Evolutionary conservation across 35 echinoderm and acorn worm genomes (phyloP).

Genomic region (Anneissia japonica): DNA sequence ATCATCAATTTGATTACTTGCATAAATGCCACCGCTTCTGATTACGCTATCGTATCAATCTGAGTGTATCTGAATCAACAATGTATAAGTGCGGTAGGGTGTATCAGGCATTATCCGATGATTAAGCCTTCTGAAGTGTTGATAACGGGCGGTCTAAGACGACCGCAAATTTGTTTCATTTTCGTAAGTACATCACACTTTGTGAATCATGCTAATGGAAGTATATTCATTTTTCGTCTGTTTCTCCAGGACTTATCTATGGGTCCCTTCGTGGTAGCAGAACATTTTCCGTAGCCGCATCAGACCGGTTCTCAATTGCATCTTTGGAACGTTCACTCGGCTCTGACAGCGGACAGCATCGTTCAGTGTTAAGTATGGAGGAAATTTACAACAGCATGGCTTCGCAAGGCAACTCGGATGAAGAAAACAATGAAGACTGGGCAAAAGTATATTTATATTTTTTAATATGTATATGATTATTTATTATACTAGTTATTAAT

Average conservation of each 20-base stretch:
- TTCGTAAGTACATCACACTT: background rate
- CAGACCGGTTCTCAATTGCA: background rate
- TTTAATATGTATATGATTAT: too few relatives aligned
- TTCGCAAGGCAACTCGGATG: background rate
- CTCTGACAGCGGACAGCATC: background rate
- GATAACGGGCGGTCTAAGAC: too few relatives aligned
- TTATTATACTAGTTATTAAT: too few relatives aligned
- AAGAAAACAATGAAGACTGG: background rate
- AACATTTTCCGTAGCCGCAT: background rate
- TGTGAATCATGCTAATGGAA: background rate
- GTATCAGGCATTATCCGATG: too few relatives aligned
- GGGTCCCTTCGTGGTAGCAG: background rate
- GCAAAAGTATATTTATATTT: background rate
- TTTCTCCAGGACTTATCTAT: background rate
- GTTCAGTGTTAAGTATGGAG: background rate
- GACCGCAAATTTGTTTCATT: background rate
- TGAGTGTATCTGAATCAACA: too few relatives aligned
- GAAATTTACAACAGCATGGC: background rate
- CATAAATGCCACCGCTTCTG: too few relatives aligned
- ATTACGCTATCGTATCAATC: too few relatives aligned
- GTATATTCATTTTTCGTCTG: background rate
- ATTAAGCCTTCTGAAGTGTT: too few relatives aligned
- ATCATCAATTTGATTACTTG: too few relatives aligned
- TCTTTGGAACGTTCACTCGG: background rate
- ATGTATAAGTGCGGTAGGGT: too few relatives aligned